phyloP scores from a whole-genome alignment of 2,888 invertebrate species.

The Odontothrips loti region DNA sequence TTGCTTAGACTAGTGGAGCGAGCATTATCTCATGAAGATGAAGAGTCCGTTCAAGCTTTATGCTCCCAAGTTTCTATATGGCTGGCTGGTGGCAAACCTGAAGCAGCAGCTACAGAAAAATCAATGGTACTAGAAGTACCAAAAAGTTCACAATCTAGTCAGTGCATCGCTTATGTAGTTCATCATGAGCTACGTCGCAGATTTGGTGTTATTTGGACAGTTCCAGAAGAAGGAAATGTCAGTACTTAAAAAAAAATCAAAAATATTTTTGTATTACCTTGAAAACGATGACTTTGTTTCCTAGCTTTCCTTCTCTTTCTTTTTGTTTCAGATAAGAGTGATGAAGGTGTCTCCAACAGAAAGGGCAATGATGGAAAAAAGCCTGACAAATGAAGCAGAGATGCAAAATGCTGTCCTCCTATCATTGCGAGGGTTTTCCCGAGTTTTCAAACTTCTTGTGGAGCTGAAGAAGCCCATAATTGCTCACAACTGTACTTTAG shows the following conservation, averaged over 20 bases:
- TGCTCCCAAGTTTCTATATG: conserved; percentile 45
- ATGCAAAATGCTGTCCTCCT: conserved; percentile 53
- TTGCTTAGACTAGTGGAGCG: conserved; percentile 39
- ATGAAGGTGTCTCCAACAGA: conserved; percentile 44
- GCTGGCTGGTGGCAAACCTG: conserved; percentile 39
- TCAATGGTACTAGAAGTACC: conserved; percentile 46
- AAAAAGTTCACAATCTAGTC: conserved; percentile 45
- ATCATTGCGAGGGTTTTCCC: conserved; percentile 61
- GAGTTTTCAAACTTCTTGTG: conserved; percentile 59
- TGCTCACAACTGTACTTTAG: conserved; percentile 70
- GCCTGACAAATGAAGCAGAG: conserved; percentile 42
- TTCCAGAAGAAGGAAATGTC: conserved; percentile 39
- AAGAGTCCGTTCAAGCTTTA: conserved; percentile 45
- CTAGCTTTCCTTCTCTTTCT: no score
- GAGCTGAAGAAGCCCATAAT: conserved; percentile 63
- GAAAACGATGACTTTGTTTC: conserved; percentile 11
- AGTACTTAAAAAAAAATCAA: not conserved
- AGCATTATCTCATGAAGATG: conserved; percentile 39
- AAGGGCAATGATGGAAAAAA: conserved; percentile 41
- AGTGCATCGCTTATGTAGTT: conserved; percentile 52
- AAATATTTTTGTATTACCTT: not conserved
- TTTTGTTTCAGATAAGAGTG: conserved; percentile 43
- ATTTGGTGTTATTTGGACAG: conserved; percentile 51
- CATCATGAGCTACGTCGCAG: conserved; percentile 56
- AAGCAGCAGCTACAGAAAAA: conserved; percentile 40